phyloP scores from a whole-genome alignment of 2,888 invertebrate species.

The Himalopsyche tibetana region DNA sequence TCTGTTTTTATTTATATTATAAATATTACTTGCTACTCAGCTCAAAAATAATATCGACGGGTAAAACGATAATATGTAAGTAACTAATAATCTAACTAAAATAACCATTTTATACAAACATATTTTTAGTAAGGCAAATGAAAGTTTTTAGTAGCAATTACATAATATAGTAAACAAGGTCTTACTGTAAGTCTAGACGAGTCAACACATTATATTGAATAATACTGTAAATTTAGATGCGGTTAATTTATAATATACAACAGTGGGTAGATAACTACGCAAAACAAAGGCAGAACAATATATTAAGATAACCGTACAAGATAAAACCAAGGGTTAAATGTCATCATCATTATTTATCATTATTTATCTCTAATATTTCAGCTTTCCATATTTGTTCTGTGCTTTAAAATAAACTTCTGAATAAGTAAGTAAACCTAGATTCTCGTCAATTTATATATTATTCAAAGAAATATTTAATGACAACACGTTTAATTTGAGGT shows the following conservation, averaged over 20 bases:
- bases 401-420: not conserved
- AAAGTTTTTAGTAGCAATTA: too few species aligned
- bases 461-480: not conserved
- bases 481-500: not conserved
- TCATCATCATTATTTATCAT: too few species aligned
- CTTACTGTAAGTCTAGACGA: not conserved
- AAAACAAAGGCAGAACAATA: not conserved
- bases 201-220: not conserved
- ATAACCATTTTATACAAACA: too few species aligned
- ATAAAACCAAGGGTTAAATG: not conserved
- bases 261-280: not conserved
- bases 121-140: too few species aligned
- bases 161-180: too few species aligned
- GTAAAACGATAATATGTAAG: not conserved
- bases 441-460: not conserved
- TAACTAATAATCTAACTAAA: too few species aligned
- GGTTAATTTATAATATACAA: not conserved
- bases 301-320: not conserved
- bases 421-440: not conserved
- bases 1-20: too few species aligned
- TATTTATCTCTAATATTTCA: not conserved
- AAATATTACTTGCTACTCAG: too few species aligned
- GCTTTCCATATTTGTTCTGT: not conserved
- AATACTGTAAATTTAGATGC: not conserved
- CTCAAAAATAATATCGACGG: too few species aligned